Evolutionary conservation across 2,113 vertebrate species (phyloP).

Genomic region (Phocoena phocoena): DNA sequence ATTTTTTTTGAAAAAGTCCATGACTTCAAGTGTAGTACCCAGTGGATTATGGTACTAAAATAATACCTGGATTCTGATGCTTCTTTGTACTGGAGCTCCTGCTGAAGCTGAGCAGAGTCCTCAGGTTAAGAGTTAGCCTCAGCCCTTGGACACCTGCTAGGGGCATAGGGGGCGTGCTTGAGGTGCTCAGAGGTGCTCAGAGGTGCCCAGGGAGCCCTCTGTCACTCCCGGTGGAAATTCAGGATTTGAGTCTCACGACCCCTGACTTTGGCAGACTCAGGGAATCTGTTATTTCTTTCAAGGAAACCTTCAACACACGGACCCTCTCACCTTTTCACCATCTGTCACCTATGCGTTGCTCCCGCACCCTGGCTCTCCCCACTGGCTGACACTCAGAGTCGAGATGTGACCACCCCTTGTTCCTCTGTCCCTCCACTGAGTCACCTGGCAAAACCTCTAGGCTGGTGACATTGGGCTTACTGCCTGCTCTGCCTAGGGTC

Average conservation of each 20-base stretch:
- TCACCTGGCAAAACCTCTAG: not conserved
- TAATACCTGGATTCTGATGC: not conserved
- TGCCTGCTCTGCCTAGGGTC: not conserved
- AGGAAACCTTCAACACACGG: not conserved
- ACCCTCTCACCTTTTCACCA: not conserved
- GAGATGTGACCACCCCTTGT: not conserved
- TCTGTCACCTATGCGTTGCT: fast-evolving
- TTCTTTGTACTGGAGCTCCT: not conserved
- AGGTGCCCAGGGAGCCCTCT: not conserved
- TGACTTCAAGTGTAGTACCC: too few species aligned
- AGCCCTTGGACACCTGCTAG: not conserved
- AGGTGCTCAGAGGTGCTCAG: not conserved
- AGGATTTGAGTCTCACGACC: not conserved
- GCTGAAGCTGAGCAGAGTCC: not conserved
- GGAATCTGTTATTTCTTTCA: not conserved
- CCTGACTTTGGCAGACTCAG: not conserved
- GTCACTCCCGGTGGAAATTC: not conserved
- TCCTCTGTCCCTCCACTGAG: not conserved
- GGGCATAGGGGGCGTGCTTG: fast-evolving
- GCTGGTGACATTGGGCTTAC: fast-evolving
- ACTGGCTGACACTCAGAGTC: not conserved
- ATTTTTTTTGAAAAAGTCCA: not conserved
- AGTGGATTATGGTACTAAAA: not conserved
- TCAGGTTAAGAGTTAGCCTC: not conserved
- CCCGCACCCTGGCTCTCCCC: not conserved